Percentiles rank a stretch among this genome's conserved stretches.
Conservation (phyloP, 2,888 invertebrate genomes). For the Griposia aprilina region DNA sequence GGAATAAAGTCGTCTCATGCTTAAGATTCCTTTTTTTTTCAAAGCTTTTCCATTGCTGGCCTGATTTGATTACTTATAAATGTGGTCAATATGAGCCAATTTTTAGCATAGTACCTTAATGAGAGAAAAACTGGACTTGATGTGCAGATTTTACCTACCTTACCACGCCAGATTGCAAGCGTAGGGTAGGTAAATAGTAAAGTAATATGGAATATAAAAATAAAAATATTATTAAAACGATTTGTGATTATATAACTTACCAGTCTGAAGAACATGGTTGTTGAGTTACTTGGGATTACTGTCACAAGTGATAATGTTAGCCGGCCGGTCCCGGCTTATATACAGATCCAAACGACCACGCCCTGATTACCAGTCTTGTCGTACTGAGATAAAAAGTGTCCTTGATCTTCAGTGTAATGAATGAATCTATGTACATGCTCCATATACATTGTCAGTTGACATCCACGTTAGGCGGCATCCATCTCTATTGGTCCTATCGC, state of each 20-base stretch:
- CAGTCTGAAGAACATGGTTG: constrained; percentile 87
- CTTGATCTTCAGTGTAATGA: constrained; percentile 87
- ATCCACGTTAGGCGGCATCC: constrained; percentile 77
- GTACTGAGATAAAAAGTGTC: constrained; percentile 83
- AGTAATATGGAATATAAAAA: not conserved
- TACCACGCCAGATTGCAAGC: not conserved
- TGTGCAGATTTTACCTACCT: not conserved
- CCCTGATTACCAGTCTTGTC: constrained; percentile 78
- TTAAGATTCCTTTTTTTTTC: not conserved
- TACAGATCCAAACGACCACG: constrained; percentile 83
- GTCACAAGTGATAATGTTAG: constrained; percentile 84
- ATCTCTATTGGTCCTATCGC: constrained; percentile 41
- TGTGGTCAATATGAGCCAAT: not conserved
- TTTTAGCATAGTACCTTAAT: not conserved
- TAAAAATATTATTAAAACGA: not conserved
- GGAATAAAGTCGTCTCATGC: not conserved
- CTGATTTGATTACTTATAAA: not conserved
- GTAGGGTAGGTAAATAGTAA: not conserved
- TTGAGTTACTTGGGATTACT: constrained; percentile 78
- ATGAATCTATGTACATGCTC: constrained; percentile 76
- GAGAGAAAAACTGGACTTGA: not conserved
- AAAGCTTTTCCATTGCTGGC: not conserved
- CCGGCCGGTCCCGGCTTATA: constrained; percentile 79
- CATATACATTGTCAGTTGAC: constrained; percentile 72
- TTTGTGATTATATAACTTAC: constrained; percentile 74